These are phyloP conservation scores for Meandrina meandrites DNA, from an alignment of 92 coral and sea anemone genomes.

Conservation along the genomic window DNA sequence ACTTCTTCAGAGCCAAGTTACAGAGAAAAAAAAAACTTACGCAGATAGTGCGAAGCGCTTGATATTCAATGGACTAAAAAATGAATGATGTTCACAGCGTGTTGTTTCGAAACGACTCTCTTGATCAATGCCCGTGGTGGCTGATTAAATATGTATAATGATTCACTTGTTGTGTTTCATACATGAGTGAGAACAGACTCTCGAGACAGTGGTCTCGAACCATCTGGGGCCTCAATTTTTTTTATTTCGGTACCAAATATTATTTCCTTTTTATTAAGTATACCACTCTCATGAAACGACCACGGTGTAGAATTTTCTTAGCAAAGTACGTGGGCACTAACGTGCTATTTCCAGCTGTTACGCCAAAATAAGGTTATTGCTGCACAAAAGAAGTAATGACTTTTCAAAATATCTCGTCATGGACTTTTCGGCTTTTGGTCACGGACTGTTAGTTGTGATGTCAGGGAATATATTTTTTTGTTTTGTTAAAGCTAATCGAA, in stretches of 20 bases:
- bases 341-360: not conserved
- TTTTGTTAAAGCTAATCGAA: too few species aligned
- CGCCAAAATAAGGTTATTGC: not conserved
- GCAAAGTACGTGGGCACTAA: not conserved
- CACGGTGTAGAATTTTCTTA: not conserved
- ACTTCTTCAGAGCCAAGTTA: too few species aligned
- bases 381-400: slow-evolving; percentile 9
- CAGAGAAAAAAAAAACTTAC: too few species aligned
- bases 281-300: not conserved
- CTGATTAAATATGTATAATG: not conserved
- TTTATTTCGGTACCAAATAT: not conserved
- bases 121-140: too few species aligned
- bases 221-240: not conserved
- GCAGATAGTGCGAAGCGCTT: too few species aligned
- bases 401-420: slow-evolving; percentile 15
- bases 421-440: not conserved
- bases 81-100: not conserved
- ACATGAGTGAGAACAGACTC: not conserved
- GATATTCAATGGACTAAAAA: not conserved
- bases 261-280: not conserved
- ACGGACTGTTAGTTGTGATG: not conserved
- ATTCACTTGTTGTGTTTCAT: not conserved
- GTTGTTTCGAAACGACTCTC: not conserved
- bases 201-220: not conserved
- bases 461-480: not conserved